These are phyloP conservation scores for Mastacembelus armatus DNA, from an alignment of 2,797 vertebrate species.

Conservation along the genomic window DNA sequence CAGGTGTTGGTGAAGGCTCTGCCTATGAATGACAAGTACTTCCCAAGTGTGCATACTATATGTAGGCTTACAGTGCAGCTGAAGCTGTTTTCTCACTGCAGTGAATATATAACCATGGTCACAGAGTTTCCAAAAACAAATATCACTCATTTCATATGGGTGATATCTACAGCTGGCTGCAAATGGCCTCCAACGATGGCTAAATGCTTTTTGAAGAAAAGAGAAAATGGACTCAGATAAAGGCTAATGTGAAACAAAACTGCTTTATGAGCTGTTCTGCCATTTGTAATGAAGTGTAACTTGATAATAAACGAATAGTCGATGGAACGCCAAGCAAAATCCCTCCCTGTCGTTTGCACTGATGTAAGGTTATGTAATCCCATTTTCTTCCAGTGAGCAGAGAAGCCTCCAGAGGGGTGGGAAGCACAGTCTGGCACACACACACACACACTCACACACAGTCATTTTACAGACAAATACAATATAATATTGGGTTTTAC, in stretches of 20 bases:
- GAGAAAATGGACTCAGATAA: background rate
- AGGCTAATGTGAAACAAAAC: conserved; percentile 32
- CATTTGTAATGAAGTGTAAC: conserved; percentile 64
- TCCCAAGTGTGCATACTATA: background rate
- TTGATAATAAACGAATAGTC: conserved; percentile 61
- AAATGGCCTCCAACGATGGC: background rate
- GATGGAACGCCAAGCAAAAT: conserved; percentile 5
- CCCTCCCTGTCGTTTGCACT: conserved; percentile 42
- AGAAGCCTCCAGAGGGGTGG: conserved; percentile 56
- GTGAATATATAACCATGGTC: background rate
- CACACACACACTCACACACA: background rate
- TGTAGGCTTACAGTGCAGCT: conserved; percentile 23
- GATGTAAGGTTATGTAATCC: conserved; percentile 78
- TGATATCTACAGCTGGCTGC: background rate
- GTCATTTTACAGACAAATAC: no score
- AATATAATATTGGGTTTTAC: no score
- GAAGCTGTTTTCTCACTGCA: background rate
- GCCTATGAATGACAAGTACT: conserved; percentile 49
- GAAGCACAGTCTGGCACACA: conserved; percentile 1
- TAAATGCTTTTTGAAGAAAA: background rate
- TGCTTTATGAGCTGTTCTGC: no score
- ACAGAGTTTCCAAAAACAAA: background rate
- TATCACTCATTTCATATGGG: no score
- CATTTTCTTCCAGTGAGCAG: conserved; percentile 66
- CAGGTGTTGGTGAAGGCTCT: conserved; percentile 7